These are phyloP conservation scores for Procambarus clarkii DNA, from an alignment of 1,140 invertebrate species.

Conservation along the genomic window DNA sequence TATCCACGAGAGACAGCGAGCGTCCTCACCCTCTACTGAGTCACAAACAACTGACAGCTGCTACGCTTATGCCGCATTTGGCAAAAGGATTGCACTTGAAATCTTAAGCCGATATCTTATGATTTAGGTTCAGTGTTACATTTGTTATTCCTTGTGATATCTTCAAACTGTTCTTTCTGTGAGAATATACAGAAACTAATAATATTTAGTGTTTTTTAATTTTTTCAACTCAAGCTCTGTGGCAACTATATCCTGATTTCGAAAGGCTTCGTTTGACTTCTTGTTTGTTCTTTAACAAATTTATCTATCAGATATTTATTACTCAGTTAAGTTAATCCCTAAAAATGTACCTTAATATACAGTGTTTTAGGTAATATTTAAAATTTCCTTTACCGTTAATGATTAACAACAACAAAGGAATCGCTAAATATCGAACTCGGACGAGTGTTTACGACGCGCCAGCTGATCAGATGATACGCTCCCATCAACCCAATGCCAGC, in stretches of 20 bases:
- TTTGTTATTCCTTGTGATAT: neutral
- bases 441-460: neutral
- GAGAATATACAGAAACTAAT: neutral
- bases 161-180: neutral
- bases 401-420: neutral
- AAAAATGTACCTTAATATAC: neutral
- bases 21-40: neutral
- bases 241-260: neutral
- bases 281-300: neutral
- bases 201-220: neutral
- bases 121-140: neutral
- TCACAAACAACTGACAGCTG: neutral
- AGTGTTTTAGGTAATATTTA: neutral
- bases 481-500: neutral
- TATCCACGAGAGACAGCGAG: neutral
- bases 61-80: neutral
- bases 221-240: neutral
- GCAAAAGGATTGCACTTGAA: neutral
- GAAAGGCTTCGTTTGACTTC: neutral
- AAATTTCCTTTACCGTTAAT: neutral
- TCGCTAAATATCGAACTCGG: neutral
- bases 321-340: neutral
- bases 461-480: neutral
- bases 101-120: neutral
- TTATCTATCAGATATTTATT: neutral